Base-by-base conservation (phyloP, 2,113 vertebrate species). In the Panurus biarmicus region DNA sequence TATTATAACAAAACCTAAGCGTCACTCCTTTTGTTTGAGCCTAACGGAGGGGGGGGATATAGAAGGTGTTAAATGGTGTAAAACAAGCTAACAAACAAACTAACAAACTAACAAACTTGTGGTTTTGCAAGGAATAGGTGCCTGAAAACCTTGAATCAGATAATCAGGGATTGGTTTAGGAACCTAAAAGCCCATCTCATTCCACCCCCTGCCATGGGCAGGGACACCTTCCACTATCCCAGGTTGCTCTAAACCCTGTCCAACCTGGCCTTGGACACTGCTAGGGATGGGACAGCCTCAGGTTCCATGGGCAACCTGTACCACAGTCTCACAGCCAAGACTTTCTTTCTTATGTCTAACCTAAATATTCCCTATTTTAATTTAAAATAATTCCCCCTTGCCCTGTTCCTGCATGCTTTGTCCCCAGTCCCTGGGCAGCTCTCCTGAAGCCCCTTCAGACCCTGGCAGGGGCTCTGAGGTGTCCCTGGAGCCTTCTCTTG, bases 181-280 rank as follows among this genome's bases (percentile, higher is more conserved):
- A 40, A 54, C 24, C 7, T 53, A 10, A 61, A 22, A 35, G 10
- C 5, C 6, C 10, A 15, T 15, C 10, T 6, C 4, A 25, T 89
- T n/a, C 17, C 29, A 31, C 9, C 5, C 10, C 16, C 9, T 67
- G 20, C 4, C 20, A 2, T 38, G 12, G 60, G 6, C 8, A 53
- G 53, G 28, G 36, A 12, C 45, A 40, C 1, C 7, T 47, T 31
- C 14, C 17, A 19, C 24, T 47, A 2, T 3, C 11, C n/a, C 16
- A 35, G 9, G 25, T 0, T 45, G 17, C n/a, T 67, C 29, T 45
- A 58, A 57, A 28, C 26, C 7, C 7, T 0, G 0, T 66, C 33
- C 33, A 67, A 0, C 7, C 14, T 18, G 25, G 42, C 11, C 38
- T 38, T 38, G 38, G 14, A 10, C 45, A 25, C 7, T 60, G 0